A percentile compares a stretch with the other conserved stretches of the same genome.
Evolutionary conservation across 2,797 vertebrate species (phyloP).

Genomic region (Meriones psammophilus): DNA sequence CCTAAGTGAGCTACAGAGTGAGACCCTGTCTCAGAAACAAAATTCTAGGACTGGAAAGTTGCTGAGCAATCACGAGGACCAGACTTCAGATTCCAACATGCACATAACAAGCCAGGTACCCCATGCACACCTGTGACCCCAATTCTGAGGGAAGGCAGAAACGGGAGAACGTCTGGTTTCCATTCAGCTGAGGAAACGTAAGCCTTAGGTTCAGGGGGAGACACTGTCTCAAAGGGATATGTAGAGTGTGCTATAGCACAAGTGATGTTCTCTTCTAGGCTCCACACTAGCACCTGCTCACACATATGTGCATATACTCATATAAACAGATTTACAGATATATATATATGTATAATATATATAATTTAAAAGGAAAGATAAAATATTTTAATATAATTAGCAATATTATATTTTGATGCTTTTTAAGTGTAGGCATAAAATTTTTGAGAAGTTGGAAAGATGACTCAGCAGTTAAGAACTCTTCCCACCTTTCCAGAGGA

Average conservation of each 20-base stretch:
- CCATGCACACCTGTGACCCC: not conserved
- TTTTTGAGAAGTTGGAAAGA: not conserved
- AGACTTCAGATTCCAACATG: not conserved
- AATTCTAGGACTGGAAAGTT: not conserved
- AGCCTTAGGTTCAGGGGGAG: not conserved
- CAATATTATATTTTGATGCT: not conserved
- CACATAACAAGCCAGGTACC: not conserved
- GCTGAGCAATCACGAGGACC: too few relatives aligned
- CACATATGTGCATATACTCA: not conserved
- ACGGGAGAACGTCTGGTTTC: not conserved
- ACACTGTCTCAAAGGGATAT: not conserved
- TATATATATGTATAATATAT: not conserved
- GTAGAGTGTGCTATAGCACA: not conserved
- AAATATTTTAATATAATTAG: conserved; percentile 13
- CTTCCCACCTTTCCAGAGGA: too few relatives aligned
- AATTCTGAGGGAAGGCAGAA: not conserved
- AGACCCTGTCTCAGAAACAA: not conserved
- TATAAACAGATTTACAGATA: not conserved
- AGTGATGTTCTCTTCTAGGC: not conserved
- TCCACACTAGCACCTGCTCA: not conserved
- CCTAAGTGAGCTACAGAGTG: not conserved
- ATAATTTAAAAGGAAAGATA: conserved; percentile 20
- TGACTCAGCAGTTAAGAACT: not conserved
- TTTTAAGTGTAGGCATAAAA: not conserved
- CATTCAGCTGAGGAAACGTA: not conserved